phyloP scores from a whole-genome alignment of 2,113 vertebrate species.

The Sminthopsis crassicaudata region DNA sequence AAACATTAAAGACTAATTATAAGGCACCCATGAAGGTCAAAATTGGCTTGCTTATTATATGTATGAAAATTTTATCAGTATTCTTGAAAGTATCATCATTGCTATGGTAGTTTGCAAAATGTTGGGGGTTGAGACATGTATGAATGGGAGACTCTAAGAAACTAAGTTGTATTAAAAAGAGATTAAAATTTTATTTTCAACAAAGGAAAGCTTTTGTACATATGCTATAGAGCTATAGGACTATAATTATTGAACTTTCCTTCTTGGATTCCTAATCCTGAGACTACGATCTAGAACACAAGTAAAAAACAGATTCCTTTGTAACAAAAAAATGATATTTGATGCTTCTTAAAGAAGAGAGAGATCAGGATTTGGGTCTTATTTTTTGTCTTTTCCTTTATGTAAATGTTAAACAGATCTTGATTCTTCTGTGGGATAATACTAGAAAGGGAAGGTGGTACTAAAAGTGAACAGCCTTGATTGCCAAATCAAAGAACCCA shows the following conservation, averaged over 20 bases:
- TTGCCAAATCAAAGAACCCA: neutral
- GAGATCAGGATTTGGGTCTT: neutral
- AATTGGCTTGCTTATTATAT: no score
- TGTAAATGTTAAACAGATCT: neutral
- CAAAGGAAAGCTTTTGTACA: neutral
- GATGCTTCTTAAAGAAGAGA: neutral
- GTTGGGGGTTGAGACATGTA: no score
- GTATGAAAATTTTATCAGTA: no score
- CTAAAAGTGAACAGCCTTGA: neutral
- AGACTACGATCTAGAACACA: constrained; percentile 2
- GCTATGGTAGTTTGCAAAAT: no score
- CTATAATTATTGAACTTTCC: neutral
- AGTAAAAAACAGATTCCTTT: neutral
- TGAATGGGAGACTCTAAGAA: no score
- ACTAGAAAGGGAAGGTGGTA: neutral
- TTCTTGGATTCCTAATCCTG: neutral
- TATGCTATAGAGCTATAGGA: neutral
- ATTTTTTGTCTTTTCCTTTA: neutral
- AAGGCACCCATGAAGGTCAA: no score
- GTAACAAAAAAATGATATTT: neutral
- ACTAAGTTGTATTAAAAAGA: neutral
- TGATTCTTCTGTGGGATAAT: neutral
- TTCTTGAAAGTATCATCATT: no score
- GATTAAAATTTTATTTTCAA: neutral
- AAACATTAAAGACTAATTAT: no score